phyloP scores from a whole-genome alignment of 2,888 invertebrate species.

The Myathropa florea region DNA sequence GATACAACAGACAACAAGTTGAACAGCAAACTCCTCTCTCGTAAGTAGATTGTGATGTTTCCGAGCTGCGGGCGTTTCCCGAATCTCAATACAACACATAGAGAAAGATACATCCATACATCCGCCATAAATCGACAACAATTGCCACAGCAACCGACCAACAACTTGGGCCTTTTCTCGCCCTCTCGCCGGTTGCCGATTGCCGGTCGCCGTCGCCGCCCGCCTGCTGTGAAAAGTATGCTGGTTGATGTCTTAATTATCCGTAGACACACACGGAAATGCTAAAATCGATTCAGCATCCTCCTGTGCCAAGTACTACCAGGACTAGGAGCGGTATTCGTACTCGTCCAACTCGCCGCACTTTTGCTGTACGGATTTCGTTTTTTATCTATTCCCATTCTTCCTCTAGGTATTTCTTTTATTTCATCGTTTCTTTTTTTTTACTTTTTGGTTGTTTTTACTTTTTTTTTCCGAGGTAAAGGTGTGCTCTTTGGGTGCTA shows the following conservation, averaged over 20 bases:
- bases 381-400: conserved; percentile 41
- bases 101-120: conserved; percentile 11
- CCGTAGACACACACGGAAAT: conserved; percentile 72
- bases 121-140: conserved; percentile 63
- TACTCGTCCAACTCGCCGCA: background rate
- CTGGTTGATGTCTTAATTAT: conserved; percentile 71
- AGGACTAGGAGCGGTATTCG: conserved; percentile 14
- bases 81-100: conserved; percentile 19
- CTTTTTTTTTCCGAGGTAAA: conserved; percentile 39
- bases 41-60: conserved; percentile 64
- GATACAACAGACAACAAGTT: conserved; percentile 1
- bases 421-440: background rate
- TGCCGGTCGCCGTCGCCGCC: conserved; percentile 11
- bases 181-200: conserved; percentile 7
- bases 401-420: conserved; percentile 26
- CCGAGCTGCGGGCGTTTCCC: conserved; percentile 64
- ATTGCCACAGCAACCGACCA: conserved; percentile 35
- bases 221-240: conserved; percentile 69
- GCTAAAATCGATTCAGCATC: conserved; percentile 68
- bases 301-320: conserved; percentile 26
- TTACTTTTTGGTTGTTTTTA: conserved; percentile 7
- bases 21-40: conserved; percentile 12
- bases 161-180: conserved; percentile 34
- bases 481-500: conserved; percentile 35
- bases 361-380: conserved; percentile 11